Conservation (phyloP, 2,797 vertebrate species). For the Chelonia mydas region DNA sequence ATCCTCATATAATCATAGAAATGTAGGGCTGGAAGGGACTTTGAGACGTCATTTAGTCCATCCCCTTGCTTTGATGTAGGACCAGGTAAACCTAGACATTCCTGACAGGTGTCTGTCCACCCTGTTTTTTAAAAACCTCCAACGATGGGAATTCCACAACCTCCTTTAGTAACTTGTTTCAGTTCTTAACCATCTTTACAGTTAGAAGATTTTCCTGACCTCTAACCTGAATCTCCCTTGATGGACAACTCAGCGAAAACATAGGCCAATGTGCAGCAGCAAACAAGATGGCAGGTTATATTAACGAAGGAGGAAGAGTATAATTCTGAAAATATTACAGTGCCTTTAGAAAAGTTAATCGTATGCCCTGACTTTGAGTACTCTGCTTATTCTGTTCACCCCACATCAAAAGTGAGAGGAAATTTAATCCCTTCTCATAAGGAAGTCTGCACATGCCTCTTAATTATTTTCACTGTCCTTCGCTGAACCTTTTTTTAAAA, state of each 20-base stretch:
- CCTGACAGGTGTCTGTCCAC: neutral
- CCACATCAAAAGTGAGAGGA: neutral
- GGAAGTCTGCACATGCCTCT: too few species aligned
- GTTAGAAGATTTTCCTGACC: neutral
- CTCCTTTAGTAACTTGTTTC: neutral
- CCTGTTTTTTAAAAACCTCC: neutral
- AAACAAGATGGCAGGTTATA: neutral
- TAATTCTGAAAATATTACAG: neutral
- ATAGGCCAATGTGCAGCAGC: neutral
- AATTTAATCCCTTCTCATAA: neutral
- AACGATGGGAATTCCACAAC: neutral
- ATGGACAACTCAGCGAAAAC: neutral
- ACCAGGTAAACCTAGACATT: neutral
- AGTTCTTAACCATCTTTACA: neutral
- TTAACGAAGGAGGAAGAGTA: neutral
- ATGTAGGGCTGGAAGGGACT: neutral
- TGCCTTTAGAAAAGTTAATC: neutral
- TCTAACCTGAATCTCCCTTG: neutral
- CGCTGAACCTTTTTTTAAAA: too few species aligned
- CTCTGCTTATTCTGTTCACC: neutral
- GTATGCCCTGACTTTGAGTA: neutral
- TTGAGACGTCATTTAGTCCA: neutral
- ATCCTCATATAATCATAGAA: neutral
- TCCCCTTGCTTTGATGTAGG: neutral
- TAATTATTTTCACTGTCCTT: too few species aligned